Evolutionary conservation across 2,113 vertebrate genomes (phyloP).

Genomic region (Xiphorhynchus elegans): DNA sequence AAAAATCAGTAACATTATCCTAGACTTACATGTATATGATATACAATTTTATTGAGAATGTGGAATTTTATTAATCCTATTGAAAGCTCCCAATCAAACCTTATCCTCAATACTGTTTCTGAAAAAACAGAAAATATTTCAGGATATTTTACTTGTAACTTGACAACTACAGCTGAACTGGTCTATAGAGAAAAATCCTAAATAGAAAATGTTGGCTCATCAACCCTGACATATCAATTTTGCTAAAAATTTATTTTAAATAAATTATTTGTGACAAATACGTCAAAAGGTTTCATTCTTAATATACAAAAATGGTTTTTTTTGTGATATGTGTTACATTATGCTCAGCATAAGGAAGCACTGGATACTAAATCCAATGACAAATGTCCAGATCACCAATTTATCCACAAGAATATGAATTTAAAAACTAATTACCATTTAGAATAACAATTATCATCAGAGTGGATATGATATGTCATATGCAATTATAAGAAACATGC

Average conservation of each 20-base stretch:
- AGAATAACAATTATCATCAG: not conserved
- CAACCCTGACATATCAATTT: not conserved
- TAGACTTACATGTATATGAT: not conserved
- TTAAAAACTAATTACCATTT: not conserved
- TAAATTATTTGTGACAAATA: not conserved
- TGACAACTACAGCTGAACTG: not conserved
- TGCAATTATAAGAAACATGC: not conserved
- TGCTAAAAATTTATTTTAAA: not conserved
- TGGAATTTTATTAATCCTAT: not conserved
- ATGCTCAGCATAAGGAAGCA: not conserved
- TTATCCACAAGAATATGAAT: not conserved
- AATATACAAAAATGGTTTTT: not conserved
- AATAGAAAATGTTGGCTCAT: not conserved
- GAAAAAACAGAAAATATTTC: not conserved
- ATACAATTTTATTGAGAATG: not conserved
- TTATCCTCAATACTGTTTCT: not conserved
- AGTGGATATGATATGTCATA: not conserved
- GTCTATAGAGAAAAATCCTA: not conserved
- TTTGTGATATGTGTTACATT: not conserved
- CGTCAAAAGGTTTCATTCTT: not conserved
- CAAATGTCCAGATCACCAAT: not conserved
- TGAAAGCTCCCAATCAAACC: not conserved
- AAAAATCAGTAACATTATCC: not conserved
- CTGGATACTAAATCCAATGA: not conserved
- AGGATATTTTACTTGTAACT: not conserved